A percentile compares a stretch with the other conserved stretches of the same genome.
phyloP scores from a whole-genome alignment of 1,140 invertebrate species.

The Tribolium castaneum region DNA sequence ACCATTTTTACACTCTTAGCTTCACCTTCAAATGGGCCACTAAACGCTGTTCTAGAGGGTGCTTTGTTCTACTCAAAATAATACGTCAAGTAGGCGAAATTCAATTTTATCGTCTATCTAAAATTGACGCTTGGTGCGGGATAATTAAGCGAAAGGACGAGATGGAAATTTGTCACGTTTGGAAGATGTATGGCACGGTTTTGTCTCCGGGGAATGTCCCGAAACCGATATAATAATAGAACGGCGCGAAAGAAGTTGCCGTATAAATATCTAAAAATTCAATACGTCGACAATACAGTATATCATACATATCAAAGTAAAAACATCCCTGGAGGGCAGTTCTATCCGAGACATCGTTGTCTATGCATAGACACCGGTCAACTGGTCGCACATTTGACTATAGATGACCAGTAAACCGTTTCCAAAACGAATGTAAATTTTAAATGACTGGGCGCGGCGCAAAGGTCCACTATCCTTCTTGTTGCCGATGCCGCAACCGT shows the following conservation, averaged over 20 bases:
- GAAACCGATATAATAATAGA: slow-evolving; percentile 42
- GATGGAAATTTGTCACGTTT: slow-evolving; percentile 30
- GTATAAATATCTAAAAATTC: slow-evolving; percentile 59
- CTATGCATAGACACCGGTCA: slow-evolving; percentile 60
- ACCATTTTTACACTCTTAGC: not conserved
- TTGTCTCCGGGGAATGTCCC: slow-evolving; percentile 22
- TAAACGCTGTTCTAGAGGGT: not conserved
- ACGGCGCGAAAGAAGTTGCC: slow-evolving; percentile 44
- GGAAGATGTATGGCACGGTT: slow-evolving; percentile 20
- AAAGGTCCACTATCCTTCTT: slow-evolving; percentile 48
- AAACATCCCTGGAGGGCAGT: slow-evolving; percentile 58
- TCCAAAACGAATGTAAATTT: slow-evolving; percentile 60
- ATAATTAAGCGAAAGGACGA: slow-evolving; percentile 19
- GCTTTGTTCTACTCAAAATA: too few species aligned
- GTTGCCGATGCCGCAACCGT: slow-evolving; percentile 46
- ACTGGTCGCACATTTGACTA: slow-evolving; percentile 61
- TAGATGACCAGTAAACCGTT: slow-evolving; percentile 62
- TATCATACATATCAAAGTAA: slow-evolving; percentile 61
- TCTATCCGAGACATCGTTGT: slow-evolving; percentile 57
- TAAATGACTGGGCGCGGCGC: slow-evolving; percentile 56
- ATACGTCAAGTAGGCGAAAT: too few species aligned
- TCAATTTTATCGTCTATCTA: too few species aligned
- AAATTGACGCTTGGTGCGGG: not conserved
- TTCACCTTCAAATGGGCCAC: not conserved
- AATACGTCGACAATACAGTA: slow-evolving; percentile 59